Conservation (phyloP, 2,888 invertebrate genomes). For the Desoria tigrina region DNA sequence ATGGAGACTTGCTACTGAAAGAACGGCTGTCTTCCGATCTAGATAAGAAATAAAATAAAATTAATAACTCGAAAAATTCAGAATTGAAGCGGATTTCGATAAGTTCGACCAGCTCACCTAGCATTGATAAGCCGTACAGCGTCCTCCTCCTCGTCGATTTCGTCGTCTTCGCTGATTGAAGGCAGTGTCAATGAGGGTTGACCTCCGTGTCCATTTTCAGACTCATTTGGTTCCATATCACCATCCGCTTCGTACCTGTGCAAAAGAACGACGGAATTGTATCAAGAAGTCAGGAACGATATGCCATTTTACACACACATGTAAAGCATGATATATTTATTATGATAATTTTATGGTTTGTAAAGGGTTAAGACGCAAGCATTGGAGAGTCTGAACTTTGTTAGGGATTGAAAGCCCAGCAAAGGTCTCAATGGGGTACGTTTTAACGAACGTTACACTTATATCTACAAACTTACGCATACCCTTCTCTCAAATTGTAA, state of each 20-base stretch:
- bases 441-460: too few relatives aligned
- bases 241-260: slow-evolving; percentile 51
- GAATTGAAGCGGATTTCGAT: too few relatives aligned
- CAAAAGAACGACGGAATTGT: not conserved
- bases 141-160: slow-evolving; percentile 76
- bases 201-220: slow-evolving; percentile 59
- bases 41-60: slow-evolving; percentile 15
- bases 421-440: too few relatives aligned
- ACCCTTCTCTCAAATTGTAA: slow-evolving; percentile 89
- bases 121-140: slow-evolving; percentile 53
- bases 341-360: too few relatives aligned
- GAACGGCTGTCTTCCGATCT: slow-evolving; percentile 53
- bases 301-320: not conserved
- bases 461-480: slow-evolving; percentile 60
- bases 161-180: slow-evolving; percentile 93
- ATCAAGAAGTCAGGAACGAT: too few relatives aligned
- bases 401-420: too few relatives aligned
- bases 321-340: too few relatives aligned
- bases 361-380: too few relatives aligned
- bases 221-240: slow-evolving; percentile 53
- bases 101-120: too few relatives aligned
- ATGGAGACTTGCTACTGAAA: slow-evolving; percentile 54
- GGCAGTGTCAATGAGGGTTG: slow-evolving; percentile 77
- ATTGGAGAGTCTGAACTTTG: not conserved
- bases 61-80: not conserved